phyloP scores from a whole-genome alignment of 2,888 invertebrate genomes.

The Macrostomum cliftonense region DNA sequence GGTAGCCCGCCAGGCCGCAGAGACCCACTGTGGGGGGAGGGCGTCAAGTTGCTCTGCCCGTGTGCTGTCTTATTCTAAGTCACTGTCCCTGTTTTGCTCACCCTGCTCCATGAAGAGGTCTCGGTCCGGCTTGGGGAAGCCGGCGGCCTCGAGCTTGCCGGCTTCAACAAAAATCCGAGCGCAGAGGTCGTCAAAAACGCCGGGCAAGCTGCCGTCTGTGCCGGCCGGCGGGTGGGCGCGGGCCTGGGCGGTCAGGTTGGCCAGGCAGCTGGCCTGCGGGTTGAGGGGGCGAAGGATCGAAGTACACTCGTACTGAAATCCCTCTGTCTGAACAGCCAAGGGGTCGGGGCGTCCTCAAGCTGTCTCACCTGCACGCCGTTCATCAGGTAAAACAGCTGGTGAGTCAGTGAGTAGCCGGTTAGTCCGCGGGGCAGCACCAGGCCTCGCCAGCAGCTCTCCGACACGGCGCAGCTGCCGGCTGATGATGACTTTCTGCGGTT shows the following conservation, averaged over 20 bases:
- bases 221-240: constrained; percentile 13
- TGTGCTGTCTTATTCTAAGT: too few species aligned
- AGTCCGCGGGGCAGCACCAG: constrained; percentile 25
- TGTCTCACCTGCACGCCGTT: constrained; percentile 23
- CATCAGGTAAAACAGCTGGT: constrained; percentile 29
- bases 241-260: too few species aligned
- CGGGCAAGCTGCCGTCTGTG: constrained; percentile 13
- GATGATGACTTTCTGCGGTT: too few species aligned
- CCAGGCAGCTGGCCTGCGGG: too few species aligned
- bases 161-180: constrained; percentile 25
- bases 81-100: constrained; percentile 9
- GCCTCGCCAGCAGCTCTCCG: constrained; percentile 22
- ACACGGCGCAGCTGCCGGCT: constrained; percentile 13
- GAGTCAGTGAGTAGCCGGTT: constrained; percentile 26
- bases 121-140: constrained; percentile 17
- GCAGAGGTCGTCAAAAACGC: constrained; percentile 21
- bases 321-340: too few species aligned
- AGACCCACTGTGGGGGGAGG: constrained; percentile 19
- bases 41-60: too few species aligned
- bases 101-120: constrained; percentile 35
- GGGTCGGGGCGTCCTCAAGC: too few species aligned
- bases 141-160: constrained; percentile 16
- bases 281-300: too few species aligned
- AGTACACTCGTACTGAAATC: too few species aligned
- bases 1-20: constrained; percentile 29